Conservation (phyloP, 2,888 invertebrate genomes). For the Colostygia pectinataria region DNA sequence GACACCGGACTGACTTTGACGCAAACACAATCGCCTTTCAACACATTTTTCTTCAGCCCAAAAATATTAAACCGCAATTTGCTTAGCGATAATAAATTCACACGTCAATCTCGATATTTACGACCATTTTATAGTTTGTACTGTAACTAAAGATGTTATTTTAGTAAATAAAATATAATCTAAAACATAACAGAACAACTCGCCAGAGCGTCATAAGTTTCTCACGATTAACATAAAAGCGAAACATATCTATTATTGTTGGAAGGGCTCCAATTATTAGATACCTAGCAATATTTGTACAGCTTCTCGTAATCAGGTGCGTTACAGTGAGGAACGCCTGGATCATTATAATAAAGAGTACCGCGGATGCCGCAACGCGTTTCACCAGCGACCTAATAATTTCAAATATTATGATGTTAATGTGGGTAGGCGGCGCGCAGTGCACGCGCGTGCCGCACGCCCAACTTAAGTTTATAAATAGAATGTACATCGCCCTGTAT, state of each 20-base stretch:
- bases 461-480: constrained; percentile 80
- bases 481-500: constrained; percentile 74
- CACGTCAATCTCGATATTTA: constrained; percentile 61
- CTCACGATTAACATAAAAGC: constrained; percentile 54
- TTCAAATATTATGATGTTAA: constrained; percentile 73
- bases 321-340: constrained; percentile 3
- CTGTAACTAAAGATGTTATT: constrained; percentile 67
- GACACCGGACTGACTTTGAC: constrained; percentile 39
- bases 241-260: constrained; percentile 60
- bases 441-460: constrained; percentile 69
- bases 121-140: constrained; percentile 55
- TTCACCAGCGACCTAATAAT: constrained; percentile 75
- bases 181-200: constrained; percentile 39
- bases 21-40: constrained; percentile 39
- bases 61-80: constrained; percentile 44
- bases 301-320: constrained; percentile 19
- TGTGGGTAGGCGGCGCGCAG: constrained; percentile 58
- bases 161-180: constrained; percentile 67
- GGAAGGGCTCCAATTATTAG: constrained; percentile 62
- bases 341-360: constrained; percentile 36
- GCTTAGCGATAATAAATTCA: constrained; percentile 56
- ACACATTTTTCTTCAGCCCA: constrained; percentile 26
- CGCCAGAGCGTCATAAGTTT: constrained; percentile 43
- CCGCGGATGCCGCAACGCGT: constrained; percentile 50
- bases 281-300: constrained; percentile 42